These are phyloP conservation scores for Chionomys nivalis DNA, from an alignment of 2,113 vertebrate genomes.

Conservation along the genomic window DNA sequence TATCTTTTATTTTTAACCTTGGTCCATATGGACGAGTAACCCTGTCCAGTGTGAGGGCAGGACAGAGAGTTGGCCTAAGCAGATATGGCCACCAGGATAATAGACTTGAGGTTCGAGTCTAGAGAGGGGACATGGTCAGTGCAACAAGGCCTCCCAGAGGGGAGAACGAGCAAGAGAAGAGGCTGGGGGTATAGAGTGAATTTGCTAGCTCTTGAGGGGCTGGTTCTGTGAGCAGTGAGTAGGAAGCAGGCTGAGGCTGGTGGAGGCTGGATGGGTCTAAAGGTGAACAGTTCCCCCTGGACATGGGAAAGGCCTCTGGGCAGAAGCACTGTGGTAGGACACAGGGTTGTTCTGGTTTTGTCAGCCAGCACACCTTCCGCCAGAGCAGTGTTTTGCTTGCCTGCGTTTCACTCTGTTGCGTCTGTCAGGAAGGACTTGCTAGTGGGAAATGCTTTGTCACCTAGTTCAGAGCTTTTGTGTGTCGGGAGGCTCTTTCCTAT, in stretches of 20 bases:
- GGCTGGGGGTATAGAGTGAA: neutral
- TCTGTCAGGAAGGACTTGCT: neutral
- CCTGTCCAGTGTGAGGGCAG: neutral
- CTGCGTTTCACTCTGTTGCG: neutral
- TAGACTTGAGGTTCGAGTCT: neutral
- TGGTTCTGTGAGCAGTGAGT: neutral
- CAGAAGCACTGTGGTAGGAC: neutral
- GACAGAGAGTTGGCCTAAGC: neutral
- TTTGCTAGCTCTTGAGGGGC: neutral
- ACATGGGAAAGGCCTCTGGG: neutral
- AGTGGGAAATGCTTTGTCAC: neutral
- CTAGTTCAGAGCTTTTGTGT: neutral
- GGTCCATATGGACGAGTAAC: neutral
- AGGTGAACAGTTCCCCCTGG: neutral
- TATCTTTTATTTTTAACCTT: neutral
- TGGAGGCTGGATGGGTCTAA: neutral
- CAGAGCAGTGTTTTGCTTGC: neutral
- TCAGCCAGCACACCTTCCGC: neutral
- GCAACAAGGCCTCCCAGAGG: neutral
- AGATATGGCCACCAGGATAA: neutral
- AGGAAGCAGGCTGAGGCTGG: neutral
- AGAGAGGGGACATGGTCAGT: neutral
- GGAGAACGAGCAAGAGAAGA: neutral
- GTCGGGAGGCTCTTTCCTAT: neutral
- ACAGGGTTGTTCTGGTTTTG: neutral